Evolutionary conservation across 2,113 vertebrate species (phyloP), one percentile per base, ranked within the genome.

Genomic region (Sialia sialis): DNA sequence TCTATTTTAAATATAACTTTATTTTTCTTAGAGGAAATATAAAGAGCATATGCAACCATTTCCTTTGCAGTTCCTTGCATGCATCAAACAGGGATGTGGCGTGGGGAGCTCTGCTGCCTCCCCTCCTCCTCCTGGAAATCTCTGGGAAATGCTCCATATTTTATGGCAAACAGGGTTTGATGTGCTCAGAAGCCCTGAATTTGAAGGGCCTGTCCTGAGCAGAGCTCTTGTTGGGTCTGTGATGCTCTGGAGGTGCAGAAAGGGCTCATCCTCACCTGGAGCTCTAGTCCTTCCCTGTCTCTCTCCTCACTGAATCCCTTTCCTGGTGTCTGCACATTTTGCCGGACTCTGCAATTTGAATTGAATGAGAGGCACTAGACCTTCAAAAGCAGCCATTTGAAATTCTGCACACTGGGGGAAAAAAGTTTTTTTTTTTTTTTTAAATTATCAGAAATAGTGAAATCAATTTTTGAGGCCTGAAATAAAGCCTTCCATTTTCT

Each of bases 401-500:
- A 91, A 90, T 66, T 32, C 27, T 59, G n/a, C 36, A 52, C 20
- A 6, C 38, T 13, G 26, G 18, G 22, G 1, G 9, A 56, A 51
- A 75, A 48, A 56, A 38, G 5, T 1, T 0, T 1, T 30, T 52
- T 52, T 19, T 2, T 5, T n/a, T n/a, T 39, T 12, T 39, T 39
- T 13, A 0, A 11, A 3, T 44, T 41, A 44, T 30, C 43, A 83
- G 51, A 90, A 89, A 69, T 26, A 69, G 36, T 27, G 30, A 80
- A 90, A 66, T 87, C 73, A 54, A 64, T 88, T 54, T 69, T 62
- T 89, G 73, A 92, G 52, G 38, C 22, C 80, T 73, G 51, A 89
- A 94, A 87, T 56, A 78, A 75, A 93, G 19, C 21, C 51, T 92
- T 72, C 48, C 7, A 4, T 55, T 90, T 85, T 90, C 85, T 91